A percentile compares a stretch with the other conserved stretches of the same genome.
Conservation (phyloP, 2,888 invertebrate genomes). For the Smittia sp. region DNA sequence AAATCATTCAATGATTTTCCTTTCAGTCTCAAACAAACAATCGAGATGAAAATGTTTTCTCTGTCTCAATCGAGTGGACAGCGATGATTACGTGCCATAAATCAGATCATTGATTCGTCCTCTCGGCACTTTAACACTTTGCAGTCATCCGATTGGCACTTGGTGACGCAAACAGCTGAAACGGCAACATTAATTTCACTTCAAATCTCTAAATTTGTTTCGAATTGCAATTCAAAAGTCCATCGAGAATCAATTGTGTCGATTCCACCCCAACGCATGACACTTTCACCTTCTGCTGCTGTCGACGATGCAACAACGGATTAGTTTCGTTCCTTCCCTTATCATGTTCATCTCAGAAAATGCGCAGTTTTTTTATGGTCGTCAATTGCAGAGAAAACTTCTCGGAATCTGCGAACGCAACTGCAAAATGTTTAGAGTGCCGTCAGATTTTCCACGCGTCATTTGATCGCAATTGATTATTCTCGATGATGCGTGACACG, state of each 20-base stretch:
- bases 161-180: neutral
- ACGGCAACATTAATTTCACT: neutral
- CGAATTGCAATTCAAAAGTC: neutral
- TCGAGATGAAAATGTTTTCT: too few species aligned
- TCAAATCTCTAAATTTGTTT: neutral
- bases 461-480: slow-evolving; percentile 4
- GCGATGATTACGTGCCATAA: neutral
- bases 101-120: neutral
- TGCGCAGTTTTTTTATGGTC: neutral
- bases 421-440: slow-evolving; percentile 15
- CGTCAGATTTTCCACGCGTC: slow-evolving; percentile 21
- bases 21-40: too few species aligned
- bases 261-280: neutral
- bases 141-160: neutral
- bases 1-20: too few species aligned
- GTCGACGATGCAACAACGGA: neutral
- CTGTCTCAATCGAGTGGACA: neutral
- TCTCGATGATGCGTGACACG: slow-evolving; percentile 16
- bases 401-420: neutral
- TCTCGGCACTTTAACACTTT: neutral
- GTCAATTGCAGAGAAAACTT: neutral
- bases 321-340: neutral
- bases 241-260: neutral
- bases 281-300: neutral
- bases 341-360: neutral